Evolutionary conservation across 2,888 invertebrate genomes (phyloP).

Genomic region (Mycalesis mineus): DNA sequence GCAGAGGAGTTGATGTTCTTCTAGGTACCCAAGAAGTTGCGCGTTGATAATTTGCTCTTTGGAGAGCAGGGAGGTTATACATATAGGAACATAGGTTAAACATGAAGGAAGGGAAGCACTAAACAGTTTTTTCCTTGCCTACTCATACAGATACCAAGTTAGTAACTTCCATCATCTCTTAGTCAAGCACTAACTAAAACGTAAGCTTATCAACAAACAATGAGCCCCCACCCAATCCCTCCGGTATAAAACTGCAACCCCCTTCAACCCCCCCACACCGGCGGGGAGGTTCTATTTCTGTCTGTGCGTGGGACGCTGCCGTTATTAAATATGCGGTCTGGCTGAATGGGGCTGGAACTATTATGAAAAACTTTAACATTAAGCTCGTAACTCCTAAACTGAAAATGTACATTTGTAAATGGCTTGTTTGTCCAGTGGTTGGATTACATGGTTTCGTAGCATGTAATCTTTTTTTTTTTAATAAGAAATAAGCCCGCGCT

Average conservation of each 20-base stretch:
- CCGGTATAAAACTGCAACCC: constrained; percentile 6
- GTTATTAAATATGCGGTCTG: constrained; percentile 19
- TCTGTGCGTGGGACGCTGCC: constrained; percentile 18
- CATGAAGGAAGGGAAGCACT: background rate
- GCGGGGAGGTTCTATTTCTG: constrained; percentile 27
- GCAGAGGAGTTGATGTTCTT: too few relatives aligned
- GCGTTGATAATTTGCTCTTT: too few relatives aligned
- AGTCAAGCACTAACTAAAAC: background rate
- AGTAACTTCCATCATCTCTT: background rate
- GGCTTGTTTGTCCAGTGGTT: too few relatives aligned
- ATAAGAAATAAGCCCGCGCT: too few relatives aligned
- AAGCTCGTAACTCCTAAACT: background rate
- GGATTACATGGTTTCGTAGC: too few relatives aligned
- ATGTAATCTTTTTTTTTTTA: too few relatives aligned
- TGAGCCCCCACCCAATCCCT: background rate
- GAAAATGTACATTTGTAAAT: background rate
- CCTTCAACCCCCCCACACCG: background rate
- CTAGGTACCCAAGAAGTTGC: too few relatives aligned
- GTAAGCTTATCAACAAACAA: constrained; percentile 7
- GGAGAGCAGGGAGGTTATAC: too few relatives aligned
- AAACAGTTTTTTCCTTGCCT: background rate
- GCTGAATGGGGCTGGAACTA: constrained; percentile 12
- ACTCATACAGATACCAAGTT: background rate
- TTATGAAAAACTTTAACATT: constrained; percentile 1
- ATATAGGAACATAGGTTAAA: too few relatives aligned